Base-by-base conservation (phyloP, 2,113 vertebrate species). In the Trinectes maculatus region DNA sequence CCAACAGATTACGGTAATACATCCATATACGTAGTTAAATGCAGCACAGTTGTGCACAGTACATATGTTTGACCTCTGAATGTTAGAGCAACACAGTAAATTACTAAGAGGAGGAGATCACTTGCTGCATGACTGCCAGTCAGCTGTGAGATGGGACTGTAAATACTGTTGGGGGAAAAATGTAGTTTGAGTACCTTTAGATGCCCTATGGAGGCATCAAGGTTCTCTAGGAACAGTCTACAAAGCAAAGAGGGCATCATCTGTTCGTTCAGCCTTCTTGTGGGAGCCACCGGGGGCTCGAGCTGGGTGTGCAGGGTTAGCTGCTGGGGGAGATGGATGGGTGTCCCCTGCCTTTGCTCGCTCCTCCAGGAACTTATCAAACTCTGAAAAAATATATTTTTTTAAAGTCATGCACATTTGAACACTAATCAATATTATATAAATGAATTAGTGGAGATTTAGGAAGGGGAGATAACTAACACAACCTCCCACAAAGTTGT, bases 311-410 rank as follows among this genome's bases (percentile, higher is more conserved):
- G 89, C 84, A 0, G 93, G 94, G 48, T 93, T 88, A 59, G 92
- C 91, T 74, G 63, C 60, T 0, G 94, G 90, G 48, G 94, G 94
- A 6, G 94, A 94, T 0, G 96, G 94, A 44, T 95, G 81, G 8
- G 93, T 84, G 75, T 99, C 98, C 1, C 89, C 93, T 0, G 91
- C 94, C 88, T 96, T 99, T 59, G 96, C 96, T 86, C 98, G 91
- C 85, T 99, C 98, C 91, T 97, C 96, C 66, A 99, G 91, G 82
- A 99, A 99, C 77, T 96, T 98, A 87, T 98, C 96, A 34, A 99
- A 99, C 64, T 99, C 98, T 99, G 91, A 47, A 91, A 47, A 73
- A 36, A 77, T 44, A 0, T 1, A 67, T 44, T 49, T 26, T 15
- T 46, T 55, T 11, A 74, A 18, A 34, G 16, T 33, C 13, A 16